Evolutionary conservation across 2,888 invertebrate genomes (phyloP).

Genomic region (Polydrusus cervinus): DNA sequence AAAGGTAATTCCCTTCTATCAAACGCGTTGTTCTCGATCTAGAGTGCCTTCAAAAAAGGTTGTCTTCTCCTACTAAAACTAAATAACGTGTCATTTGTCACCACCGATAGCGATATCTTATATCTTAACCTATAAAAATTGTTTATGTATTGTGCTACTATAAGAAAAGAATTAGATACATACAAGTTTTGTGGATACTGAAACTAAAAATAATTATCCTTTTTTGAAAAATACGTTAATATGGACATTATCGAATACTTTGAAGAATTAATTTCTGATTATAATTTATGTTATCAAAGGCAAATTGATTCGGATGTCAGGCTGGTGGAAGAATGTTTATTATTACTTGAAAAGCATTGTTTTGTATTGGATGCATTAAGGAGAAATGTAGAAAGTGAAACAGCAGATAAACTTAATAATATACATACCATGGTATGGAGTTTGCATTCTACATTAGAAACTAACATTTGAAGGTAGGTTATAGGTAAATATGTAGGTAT

Average conservation of each 20-base stretch:
- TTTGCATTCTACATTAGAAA: conserved; percentile 6
- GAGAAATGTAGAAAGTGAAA: conserved; percentile 9
- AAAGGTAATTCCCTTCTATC: too few species aligned
- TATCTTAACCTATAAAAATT: too few species aligned
- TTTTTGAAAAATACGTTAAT: neutral
- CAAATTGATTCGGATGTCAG: conserved; percentile 7
- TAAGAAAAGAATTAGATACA: too few species aligned
- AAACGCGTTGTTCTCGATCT: too few species aligned
- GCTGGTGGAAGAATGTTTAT: conserved; percentile 7
- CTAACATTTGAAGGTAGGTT: conserved; percentile 6
- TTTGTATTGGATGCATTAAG: conserved; percentile 5
- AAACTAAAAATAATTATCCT: neutral
- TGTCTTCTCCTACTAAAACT: too few species aligned
- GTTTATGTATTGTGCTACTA: too few species aligned
- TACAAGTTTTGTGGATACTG: neutral
- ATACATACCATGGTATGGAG: conserved; percentile 7
- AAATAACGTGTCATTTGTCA: too few species aligned
- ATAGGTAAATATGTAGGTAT: too few species aligned
- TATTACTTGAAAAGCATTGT: conserved; percentile 3
- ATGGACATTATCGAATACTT: conserved; percentile 2
- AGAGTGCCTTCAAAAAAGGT: too few species aligned
- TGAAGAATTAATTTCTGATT: conserved; percentile 7
- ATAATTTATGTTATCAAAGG: conserved; percentile 5
- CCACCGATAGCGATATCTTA: too few species aligned
- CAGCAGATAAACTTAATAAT: conserved; percentile 9